These are phyloP conservation scores for Siniperca obscura DNA, from an alignment of 2,797 vertebrate genomes.

Conservation along the genomic window DNA sequence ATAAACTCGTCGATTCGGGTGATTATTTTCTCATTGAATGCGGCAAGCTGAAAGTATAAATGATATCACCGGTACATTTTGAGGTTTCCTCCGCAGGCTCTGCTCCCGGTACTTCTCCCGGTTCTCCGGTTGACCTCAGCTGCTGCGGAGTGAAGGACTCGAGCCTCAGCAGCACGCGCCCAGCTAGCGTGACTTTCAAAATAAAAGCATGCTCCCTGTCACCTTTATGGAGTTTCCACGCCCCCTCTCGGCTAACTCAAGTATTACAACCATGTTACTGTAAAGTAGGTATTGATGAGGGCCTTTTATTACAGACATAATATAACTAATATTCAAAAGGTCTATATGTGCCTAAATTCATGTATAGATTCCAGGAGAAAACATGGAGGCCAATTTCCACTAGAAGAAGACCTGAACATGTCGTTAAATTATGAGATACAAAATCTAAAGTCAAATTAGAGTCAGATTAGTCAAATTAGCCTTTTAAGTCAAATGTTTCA, in stretches of 20 bases:
- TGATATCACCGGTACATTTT: background rate
- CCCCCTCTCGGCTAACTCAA: background rate
- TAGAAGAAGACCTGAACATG: background rate
- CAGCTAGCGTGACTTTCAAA: slow-evolving; percentile 54
- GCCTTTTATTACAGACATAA: background rate
- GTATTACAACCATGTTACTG: slow-evolving; percentile 21
- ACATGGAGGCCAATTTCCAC: background rate
- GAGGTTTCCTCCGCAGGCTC: background rate
- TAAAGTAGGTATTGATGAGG: background rate
- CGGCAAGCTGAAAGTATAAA: accelerated
- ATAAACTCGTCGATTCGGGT: accelerated
- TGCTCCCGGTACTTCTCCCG: background rate
- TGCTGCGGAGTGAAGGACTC: slow-evolving; percentile 65
- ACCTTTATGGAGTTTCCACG: background rate
- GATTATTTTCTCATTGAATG: accelerated
- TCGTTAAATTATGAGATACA: background rate
- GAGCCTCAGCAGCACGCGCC: background rate
- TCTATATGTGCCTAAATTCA: background rate
- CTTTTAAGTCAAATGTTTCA: no score
- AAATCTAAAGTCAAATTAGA: no score
- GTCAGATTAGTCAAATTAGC: no score
- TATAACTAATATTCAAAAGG: background rate
- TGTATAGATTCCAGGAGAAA: background rate
- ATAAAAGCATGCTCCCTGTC: slow-evolving; percentile 49
- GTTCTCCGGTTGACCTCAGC: slow-evolving; percentile 64